Evolutionary conservation across 2,113 vertebrate genomes (phyloP), one percentile per base, ranked within the genome.

Genomic region (Pteruthius melanotis): DNA sequence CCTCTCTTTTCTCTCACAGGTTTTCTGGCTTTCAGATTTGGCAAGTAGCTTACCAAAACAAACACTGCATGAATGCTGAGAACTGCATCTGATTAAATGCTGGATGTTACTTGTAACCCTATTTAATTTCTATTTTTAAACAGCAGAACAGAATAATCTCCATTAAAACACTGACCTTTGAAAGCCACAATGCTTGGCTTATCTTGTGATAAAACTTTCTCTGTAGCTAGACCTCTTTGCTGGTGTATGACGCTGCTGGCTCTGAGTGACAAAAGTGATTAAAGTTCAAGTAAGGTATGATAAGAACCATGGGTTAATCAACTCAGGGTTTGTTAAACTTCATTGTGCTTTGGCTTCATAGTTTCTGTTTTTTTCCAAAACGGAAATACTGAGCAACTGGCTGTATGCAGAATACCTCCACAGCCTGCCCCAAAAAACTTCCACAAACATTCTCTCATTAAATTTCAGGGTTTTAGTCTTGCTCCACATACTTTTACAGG

Each of bases 101-200:
- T 87, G 78, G 30, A 66, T 76, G 71, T 28, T 91, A 89, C 85
- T 83, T 47, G 63, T 77, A 96, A 87, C 63, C 28, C 13, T 94
- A 87, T 90, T 97, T 97, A 60, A 82, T 93, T 92, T 90, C 79
- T 89, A 23, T 94, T 96, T 97, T 96, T 80, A 96, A 92, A 74
- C 33, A 90, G 37, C 45, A 76, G 31, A 94, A 84, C 12, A 89
- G 76, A 97, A 90, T 85, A 94, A 63, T 85, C 53, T 44, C 64
- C 53, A 60, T 78, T 89, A 86, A 68, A 79, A 77, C 12, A 50
- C 18, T 96, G 96, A 97, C 78, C 92, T 97, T 97, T 97, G 93
- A 76, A 94, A 84, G 50, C 21, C 72, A 85, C 57, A 83, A 47
- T 96, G 94, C 49, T 84, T 91, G 50, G 70, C 64, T 95, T 96